Base-by-base conservation (phyloP, 2,888 invertebrate species). In the Abrostola triplasia region DNA sequence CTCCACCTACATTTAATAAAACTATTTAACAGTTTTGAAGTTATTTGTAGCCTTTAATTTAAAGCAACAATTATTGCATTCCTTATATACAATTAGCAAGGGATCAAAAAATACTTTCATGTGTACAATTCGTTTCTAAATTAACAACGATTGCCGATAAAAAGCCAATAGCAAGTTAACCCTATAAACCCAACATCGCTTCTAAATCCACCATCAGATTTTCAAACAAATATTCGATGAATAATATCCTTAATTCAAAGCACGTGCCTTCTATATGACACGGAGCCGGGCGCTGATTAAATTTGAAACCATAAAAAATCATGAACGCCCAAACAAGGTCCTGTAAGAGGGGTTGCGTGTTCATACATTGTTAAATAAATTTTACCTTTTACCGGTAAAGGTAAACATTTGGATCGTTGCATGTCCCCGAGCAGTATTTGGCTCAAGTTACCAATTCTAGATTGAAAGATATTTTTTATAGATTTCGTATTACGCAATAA, bases 291-390 rank as follows among this genome's bases (percentile, higher is more conserved):
- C 77, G 83, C 80, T 90, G 88, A 90, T 90, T 90, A 90, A 90
- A 89, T 88, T 86, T 83, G 88, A 90, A 89, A 82, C 90, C 90
- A 74, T 90, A 89, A 89, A 90, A 90, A 88, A 84, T 88, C 85
- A 88, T 84, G 83, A 77, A 77, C 70, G 73, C 67, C 70, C 67
- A 60, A 73, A 80, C 77, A 71, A 77, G 62, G 70, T 71, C 61
- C 67, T 70, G 69, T 67, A 76, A 76, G 63, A 47, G 13, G 62
- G 64, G 67, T 81, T 66, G 84, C 84, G 81, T 83, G 84, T 52
- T 73, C 59, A 62, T 76, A 66, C 73, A 77, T 70, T 77, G 75
- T 83, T 78, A 79, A 80, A 82, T 78, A 81, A 66, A 77, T 77
- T 76, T 69, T 68, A 54, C 59, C 68, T 67, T 72, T 76, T 69